Evolutionary conservation across 2,113 vertebrate genomes (phyloP), one percentile per base, ranked within the genome.

Genomic region (Malurus cyaneus): DNA sequence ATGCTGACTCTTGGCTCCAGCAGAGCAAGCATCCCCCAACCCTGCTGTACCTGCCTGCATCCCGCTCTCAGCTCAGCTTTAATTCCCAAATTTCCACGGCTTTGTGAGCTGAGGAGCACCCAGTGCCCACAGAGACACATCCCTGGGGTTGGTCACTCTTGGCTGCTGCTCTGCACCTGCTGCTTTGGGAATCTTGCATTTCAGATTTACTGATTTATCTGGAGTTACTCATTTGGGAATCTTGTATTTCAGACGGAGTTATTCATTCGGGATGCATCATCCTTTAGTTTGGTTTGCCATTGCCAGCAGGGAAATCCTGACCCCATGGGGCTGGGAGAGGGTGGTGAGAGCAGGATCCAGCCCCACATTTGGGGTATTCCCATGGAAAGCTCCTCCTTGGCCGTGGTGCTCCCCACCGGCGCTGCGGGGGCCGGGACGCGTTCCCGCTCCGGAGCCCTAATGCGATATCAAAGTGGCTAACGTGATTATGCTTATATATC

Each of bases 391-490:
- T 74, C 34, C 73, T 74, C 49, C 49, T 29, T 5, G 34, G 69
- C 41, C 2, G 0, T 0, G 3, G 14, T 52, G 66, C 88, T 96
- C 74, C 74, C 50, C 59, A 6, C 8, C 1, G 6, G 79, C 19
- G 19, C 86, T 82, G 80, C 91, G 34, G 89, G 95, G 94, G 81
- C 92, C 2, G 46, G 84, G 86, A 80, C 16, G 56, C 56, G 28
- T 54, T 92, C 96, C 66, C 88, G 93, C 89, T n/a, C 84, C 93
- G 70, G 96, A 96, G 93, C 94, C 94, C 96, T 97, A 97, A 97
- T 97, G 97, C 32, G 95, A 94, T 98, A 96, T 96, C 97, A 97
- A 97, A 98, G 97, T 97, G 93, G 80, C 97, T 98, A 98, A 98
- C 96, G 25, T 91, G 97, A 97, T 97, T 97, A 97, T 79, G 96